Evolutionary conservation across 2,888 invertebrate genomes (phyloP).

Genomic region (Limnephilus rhombicus): DNA sequence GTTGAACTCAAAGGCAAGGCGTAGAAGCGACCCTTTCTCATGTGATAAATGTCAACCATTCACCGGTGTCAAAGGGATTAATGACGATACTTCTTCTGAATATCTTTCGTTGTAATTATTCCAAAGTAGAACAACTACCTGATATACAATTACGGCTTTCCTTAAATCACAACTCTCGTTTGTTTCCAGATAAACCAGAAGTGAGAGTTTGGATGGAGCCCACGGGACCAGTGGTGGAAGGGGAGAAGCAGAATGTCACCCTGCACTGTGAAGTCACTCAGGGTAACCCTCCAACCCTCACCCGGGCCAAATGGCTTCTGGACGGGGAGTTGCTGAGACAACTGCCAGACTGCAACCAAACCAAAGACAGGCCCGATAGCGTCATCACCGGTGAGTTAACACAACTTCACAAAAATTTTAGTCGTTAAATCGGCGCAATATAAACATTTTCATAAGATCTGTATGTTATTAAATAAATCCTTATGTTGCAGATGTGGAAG

Average conservation of each 20-base stretch:
- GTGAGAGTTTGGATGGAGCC: slow-evolving; percentile 88
- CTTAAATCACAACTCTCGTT: not conserved
- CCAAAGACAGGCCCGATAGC: slow-evolving; percentile 67
- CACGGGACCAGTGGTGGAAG: slow-evolving; percentile 86
- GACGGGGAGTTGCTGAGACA: slow-evolving; percentile 90
- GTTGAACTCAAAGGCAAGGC: too few species aligned
- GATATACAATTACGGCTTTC: too few species aligned
- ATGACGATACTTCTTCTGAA: too few species aligned
- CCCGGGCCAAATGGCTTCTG: slow-evolving; percentile 91
- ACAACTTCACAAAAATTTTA: too few species aligned
- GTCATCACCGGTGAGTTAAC: slow-evolving; percentile 34
- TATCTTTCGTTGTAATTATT: too few species aligned
- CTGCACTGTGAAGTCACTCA: slow-evolving; percentile 87
- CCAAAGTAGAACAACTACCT: too few species aligned
- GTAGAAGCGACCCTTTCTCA: too few species aligned
- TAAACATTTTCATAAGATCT: too few species aligned
- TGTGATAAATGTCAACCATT: too few species aligned
- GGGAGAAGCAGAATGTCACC: slow-evolving; percentile 88
- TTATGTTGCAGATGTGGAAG: slow-evolving; percentile 67
- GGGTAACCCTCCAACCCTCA: slow-evolving; percentile 87
- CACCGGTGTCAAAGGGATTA: too few species aligned
- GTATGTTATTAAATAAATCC: not conserved
- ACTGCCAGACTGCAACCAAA: slow-evolving; percentile 87
- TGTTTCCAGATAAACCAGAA: slow-evolving; percentile 85
- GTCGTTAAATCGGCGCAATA: too few species aligned